Base-by-base conservation (phyloP, 2,888 invertebrate genomes). In the Anagyrus pseudococci region DNA sequence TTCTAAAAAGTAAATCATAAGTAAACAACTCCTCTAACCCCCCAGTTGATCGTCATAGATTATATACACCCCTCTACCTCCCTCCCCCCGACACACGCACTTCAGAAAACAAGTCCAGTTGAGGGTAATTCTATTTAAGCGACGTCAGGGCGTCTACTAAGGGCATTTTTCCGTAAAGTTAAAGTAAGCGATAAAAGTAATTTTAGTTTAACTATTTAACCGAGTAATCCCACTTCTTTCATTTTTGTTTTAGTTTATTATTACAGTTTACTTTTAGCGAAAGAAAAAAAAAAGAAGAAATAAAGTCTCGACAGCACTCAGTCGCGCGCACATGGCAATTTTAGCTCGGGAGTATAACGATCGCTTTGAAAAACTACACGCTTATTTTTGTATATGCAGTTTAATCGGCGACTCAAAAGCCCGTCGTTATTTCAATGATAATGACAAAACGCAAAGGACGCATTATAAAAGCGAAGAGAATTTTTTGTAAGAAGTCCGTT, bases 131-230 rank as follows among this genome's bases (percentile, higher is more conserved):
- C 53, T 29, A 29, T 47, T 40, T 29, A 56, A 47, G 44, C 26
- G 49, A 60, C 48, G 53, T 60, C 56, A 60, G 53, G 60, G 57
- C 57, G 60, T 44, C 50, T 26, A 53, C 10, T 53, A 65, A 65
- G 65, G 65, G 65, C 65, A 65, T 65, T 65, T 60, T 64, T 64
- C 58, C 60, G 48, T 64, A 64, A 64, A 59, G 48, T 64, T 29
- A 29, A 64, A 15, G 20, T 64, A 60, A 52, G 57, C 26, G 41
- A 59, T 55, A 55, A 57, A 56, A 49, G 29, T 64, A 60, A 64
- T 64, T 64, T 60, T 60, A 64, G 56, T 60, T 56, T 55, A 48
- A 59, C 47, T 58, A 8, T 46, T 55, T 44, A 25, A 56, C 53
- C 50, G 41, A 26, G 49, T 55, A 58, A 57, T 62, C 19, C 40